Percentiles rank a stretch among this genome's conserved stretches.
Conservation (phyloP, 1,140 invertebrate genomes). For the Mactra quadrangularis region DNA sequence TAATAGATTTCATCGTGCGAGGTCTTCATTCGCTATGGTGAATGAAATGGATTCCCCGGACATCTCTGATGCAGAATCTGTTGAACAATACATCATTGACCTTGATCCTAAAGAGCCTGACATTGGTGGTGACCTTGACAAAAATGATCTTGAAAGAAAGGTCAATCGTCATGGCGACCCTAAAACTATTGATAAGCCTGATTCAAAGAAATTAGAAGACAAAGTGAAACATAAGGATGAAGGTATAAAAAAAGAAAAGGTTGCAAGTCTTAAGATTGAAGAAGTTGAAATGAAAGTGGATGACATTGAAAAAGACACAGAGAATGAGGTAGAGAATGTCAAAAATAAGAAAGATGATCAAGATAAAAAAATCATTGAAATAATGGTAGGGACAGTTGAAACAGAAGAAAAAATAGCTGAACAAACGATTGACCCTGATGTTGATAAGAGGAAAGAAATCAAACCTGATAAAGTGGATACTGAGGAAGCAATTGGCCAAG, state of each 20-base stretch:
- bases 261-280: background rate
- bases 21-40: conserved; percentile 19
- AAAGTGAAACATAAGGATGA: too few relatives aligned
- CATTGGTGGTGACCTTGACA: too few relatives aligned
- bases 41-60: background rate
- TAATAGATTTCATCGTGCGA: conserved; percentile 5
- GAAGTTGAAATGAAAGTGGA: conserved; percentile 11
- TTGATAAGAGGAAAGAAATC: background rate
- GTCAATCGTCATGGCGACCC: too few relatives aligned
- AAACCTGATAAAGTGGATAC: background rate
- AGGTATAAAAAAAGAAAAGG: background rate
- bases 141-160: too few relatives aligned
- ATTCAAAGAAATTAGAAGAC: too few relatives aligned
- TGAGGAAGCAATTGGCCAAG: background rate
- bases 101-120: background rate
- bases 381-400: background rate
- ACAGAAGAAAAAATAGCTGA: background rate
- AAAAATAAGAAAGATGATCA: background rate
- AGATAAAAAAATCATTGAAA: background rate
- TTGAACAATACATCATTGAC: background rate
- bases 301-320: conserved; percentile 11
- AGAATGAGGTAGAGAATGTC: background rate
- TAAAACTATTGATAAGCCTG: too few relatives aligned
- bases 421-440: background rate
- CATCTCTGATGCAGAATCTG: background rate